Base-by-base conservation (phyloP, 2,888 invertebrate species). In the Cistogaster globosa region DNA sequence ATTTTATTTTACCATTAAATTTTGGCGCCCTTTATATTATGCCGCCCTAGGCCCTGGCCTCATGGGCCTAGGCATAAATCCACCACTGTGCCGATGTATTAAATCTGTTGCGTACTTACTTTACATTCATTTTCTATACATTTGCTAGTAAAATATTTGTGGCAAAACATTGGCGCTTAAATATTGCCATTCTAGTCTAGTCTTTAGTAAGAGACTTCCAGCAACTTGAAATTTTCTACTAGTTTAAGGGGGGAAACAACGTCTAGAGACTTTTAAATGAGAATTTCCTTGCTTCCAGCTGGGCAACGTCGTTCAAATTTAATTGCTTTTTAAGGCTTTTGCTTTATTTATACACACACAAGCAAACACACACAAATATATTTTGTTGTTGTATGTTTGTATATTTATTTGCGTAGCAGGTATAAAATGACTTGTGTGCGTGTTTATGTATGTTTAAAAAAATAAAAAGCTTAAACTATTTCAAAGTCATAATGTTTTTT, bases 211-310 rank as follows among this genome's bases (percentile, higher is more conserved):
- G 68, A 63, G 78, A 65, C 76, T 76, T 82, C 63, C 69, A 82
- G 57, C 71, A 65, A 63, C 69, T 82, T 63, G 26, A 82, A 51
- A 14, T 38, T 38, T 71, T 71, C 67, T 69, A 36, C 77, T 58
- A 53, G 74, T 55, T 26, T 26, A 26, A 26, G 26, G 48, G 45
- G 57, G 48, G 22, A 48, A 58, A 9, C 18, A 58, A 77, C 57
- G 67, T 84, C 86, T 79, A 84, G 82, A 83, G 86, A 87, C 87
- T 88, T 85, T 85, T 92, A 92, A 92, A 92, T 92, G 91, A 92
- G 90, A 91, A 90, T 92, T 92, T 92, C 92, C 92, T 92, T 92
- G 92, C 92, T 90, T 91, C 92, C 92, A 92, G 91, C 91, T 90
- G 92, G 87, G 92, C 88, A 89, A 89, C 89, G 89, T 89, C 90